Evolutionary conservation across 1,140 invertebrate species (phyloP), one percentile per base, ranked within the genome.

Genomic region (Luehdorfia chinensis): DNA sequence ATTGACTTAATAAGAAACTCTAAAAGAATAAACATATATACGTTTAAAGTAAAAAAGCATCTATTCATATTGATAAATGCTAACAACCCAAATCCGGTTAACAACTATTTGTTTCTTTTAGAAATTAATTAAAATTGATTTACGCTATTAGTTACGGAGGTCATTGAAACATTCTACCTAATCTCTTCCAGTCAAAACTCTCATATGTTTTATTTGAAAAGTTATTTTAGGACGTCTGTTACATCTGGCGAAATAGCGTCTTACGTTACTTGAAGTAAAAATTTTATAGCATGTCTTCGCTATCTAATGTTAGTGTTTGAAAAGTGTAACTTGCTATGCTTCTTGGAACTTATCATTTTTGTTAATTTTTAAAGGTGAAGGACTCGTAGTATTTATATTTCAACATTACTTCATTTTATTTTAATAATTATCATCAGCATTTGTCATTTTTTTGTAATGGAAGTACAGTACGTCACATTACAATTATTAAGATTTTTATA

Each of bases 211-310:
- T 43, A 43, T 43, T 43, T 14, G 27, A 9, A 43, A 43, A 43
- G 39, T 43, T 43, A 43, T 43, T 43, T 43, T 30, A 43, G 39
- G 28, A 43, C 39, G 27, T 30, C 39, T 30, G 39, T 43, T 43
- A 43, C 23, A 43, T 27, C 23, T 43, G 14, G 37, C 37, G 37
- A 43, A 43, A 43, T 43, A 43, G 37, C 23, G 28, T 43, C 37
- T 28, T 43, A 43, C 25, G 25, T 15, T 43, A 43, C 13, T 27
- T 27, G 37, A 30, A 30, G n/a, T 43, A 13, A 12, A 18, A 43
- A 43, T 9, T 43, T 43, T 30, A 18, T 19, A 30, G 39, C 15
- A 14, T 43, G 23, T 43, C 16, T 15, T 28, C 25, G 14, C 25
- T 28, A 15, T 43, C 14, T 18, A 14, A n/a, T 43, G 25, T 16